Conservation (phyloP, 2,113 vertebrate species). For the Sardina pilchardus region DNA sequence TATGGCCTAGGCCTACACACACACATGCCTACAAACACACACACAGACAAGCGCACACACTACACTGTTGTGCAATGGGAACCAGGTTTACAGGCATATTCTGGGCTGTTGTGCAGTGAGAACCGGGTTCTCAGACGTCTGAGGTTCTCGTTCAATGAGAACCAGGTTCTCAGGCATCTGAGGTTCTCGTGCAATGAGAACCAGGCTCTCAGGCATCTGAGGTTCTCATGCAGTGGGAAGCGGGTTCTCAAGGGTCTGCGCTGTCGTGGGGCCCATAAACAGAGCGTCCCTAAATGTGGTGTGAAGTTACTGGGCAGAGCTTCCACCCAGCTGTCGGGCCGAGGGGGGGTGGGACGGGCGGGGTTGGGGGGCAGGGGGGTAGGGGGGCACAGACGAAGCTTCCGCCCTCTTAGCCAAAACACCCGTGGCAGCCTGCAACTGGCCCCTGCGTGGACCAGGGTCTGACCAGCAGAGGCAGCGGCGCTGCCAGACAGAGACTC, state of each 20-base stretch:
- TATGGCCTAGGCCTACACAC: too few species aligned
- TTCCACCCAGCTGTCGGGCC: conserved; percentile 45
- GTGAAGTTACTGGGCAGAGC: conserved; percentile 38
- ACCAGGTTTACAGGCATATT: neutral
- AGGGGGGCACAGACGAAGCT: conserved; percentile 1
- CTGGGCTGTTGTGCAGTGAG: neutral
- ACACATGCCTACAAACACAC: neutral
- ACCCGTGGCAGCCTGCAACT: neutral
- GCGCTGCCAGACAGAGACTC: neutral
- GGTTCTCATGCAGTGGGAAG: neutral
- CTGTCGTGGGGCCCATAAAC: conserved; percentile 22
- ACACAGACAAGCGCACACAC: neutral
- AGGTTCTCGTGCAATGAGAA: neutral
- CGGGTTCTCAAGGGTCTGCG: neutral
- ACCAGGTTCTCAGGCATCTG: neutral
- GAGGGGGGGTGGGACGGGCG: conserved; percentile 26
- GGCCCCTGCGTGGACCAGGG: neutral
- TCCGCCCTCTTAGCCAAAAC: conserved; percentile 51
- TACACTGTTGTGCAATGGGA: neutral
- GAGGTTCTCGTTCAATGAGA: neutral
- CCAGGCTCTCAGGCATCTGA: neutral
- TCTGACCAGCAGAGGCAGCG: neutral
- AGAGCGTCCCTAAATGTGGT: conserved; percentile 48
- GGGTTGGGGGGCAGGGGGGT: too few species aligned
- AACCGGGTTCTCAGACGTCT: neutral